These are phyloP conservation scores for Zoanthus sansibaricus DNA, from an alignment of 92 coral and sea anemone genomes.

Conservation along the genomic window DNA sequence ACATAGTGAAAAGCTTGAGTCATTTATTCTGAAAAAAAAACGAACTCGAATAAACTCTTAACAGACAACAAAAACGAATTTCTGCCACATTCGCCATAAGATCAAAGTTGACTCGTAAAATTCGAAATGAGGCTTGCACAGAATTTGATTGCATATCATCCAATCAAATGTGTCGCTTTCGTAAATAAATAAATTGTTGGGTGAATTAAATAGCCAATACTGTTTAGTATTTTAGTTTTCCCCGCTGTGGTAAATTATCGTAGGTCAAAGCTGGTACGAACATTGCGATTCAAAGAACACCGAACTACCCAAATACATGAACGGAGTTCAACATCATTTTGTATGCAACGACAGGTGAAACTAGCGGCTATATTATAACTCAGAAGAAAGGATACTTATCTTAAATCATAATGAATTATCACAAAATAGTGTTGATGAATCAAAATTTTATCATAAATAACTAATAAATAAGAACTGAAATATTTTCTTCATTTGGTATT, in stretches of 20 bases:
- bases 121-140: conserved; percentile 42
- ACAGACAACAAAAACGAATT: neutral
- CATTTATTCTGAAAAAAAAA: neutral
- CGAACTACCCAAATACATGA: conserved; percentile 20
- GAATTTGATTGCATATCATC: conserved; percentile 22
- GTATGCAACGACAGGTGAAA: conserved; percentile 20
- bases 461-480: neutral
- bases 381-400: conserved; percentile 14
- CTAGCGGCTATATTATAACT: neutral
- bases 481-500: neutral
- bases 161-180: conserved; percentile 24
- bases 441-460: neutral
- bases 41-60: neutral
- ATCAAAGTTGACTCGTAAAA: conserved; percentile 5
- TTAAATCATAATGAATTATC: conserved; percentile 11
- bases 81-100: conserved; percentile 21
- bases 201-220: conserved; percentile 22
- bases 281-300: conserved; percentile 25
- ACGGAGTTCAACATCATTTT: neutral
- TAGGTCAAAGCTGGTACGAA: conserved; percentile 22
- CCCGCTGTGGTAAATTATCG: conserved; percentile 20
- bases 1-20: neutral
- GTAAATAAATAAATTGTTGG: conserved; percentile 29
- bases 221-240: conserved; percentile 9
- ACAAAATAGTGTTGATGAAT: neutral